A percentile compares a stretch with the other conserved stretches of the same genome.
These are phyloP conservation scores for Harpalus rubripes DNA, from an alignment of 2,888 invertebrate species.

Conservation along the genomic window DNA sequence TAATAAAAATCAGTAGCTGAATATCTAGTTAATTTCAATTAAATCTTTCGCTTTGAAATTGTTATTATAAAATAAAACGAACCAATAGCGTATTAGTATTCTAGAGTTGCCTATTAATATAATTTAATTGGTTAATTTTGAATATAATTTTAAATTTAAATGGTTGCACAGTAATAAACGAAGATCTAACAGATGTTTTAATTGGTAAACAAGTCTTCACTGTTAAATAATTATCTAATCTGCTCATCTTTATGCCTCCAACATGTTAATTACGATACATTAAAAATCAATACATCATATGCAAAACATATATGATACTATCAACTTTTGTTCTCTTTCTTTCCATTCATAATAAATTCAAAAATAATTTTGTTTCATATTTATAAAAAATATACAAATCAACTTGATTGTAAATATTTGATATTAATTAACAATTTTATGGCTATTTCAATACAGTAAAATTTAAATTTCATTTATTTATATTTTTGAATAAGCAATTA, in stretches of 20 bases:
- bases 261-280: conserved; percentile 46
- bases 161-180: conserved; percentile 24
- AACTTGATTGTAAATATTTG: background rate
- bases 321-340: too few relatives aligned
- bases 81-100: conserved; percentile 11
- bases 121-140: conserved; percentile 28
- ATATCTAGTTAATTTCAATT: background rate
- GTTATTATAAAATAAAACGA: conserved; percentile 6
- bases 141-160: conserved; percentile 28
- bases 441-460: background rate
- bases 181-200: conserved; percentile 26
- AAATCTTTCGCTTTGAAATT: background rate
- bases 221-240: conserved; percentile 48
- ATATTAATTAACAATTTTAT: background rate
- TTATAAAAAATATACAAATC: background rate
- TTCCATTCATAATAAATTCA: too few relatives aligned
- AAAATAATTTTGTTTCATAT: too few relatives aligned
- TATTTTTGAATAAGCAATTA: conserved; percentile 8
- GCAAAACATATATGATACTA: too few relatives aligned
- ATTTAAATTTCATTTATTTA: background rate
- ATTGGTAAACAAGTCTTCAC: conserved; percentile 46
- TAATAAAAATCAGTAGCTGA: background rate
- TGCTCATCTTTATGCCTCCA: conserved; percentile 41
- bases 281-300: conserved; percentile 42
- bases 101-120: conserved; percentile 1